These are phyloP conservation scores for Drosophila sulfurigaster DNA, from an alignment of 1,140 invertebrate species.

Conservation along the genomic window DNA sequence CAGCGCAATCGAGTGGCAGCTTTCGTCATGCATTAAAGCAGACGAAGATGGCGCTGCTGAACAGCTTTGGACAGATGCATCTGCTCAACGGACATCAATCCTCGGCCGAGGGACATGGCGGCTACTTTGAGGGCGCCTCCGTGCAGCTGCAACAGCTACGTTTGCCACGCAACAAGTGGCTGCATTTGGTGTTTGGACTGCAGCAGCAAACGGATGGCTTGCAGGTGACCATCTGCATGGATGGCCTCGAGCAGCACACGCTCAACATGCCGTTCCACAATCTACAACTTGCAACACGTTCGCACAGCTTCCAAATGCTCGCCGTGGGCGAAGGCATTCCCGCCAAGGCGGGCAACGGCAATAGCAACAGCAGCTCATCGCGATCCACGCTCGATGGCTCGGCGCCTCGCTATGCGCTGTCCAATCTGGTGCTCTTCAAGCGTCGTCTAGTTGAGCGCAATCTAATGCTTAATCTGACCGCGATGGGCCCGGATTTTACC, in stretches of 20 bases:
- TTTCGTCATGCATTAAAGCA: slow-evolving; percentile 76
- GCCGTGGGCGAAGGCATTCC: slow-evolving; percentile 68
- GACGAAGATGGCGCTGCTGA: slow-evolving; percentile 75
- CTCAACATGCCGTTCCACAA: slow-evolving; percentile 65
- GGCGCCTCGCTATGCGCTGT: slow-evolving; percentile 55
- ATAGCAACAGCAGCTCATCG: slow-evolving; percentile 57
- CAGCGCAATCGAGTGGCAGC: slow-evolving; percentile 38
- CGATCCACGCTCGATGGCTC: slow-evolving; percentile 63
- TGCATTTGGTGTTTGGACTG: slow-evolving; percentile 71
- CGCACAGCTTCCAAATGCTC: slow-evolving; percentile 71
- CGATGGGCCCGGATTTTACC: slow-evolving; percentile 81
- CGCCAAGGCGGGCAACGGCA: slow-evolving; percentile 20
- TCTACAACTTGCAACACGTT: slow-evolving; percentile 47
- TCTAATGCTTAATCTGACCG: slow-evolving; percentile 70
- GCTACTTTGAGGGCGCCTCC: slow-evolving; percentile 60
- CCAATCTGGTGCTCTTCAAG: slow-evolving; percentile 77
- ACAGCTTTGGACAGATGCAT: slow-evolving; percentile 80
- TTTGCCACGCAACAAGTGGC: slow-evolving; percentile 73
- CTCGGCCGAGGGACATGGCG: slow-evolving; percentile 21
- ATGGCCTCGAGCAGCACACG: slow-evolving; percentile 73
- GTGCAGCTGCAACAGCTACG: slow-evolving; percentile 65
- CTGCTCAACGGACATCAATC: slow-evolving; percentile 66
- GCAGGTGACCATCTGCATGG: slow-evolving; percentile 62
- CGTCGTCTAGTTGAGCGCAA: slow-evolving; percentile 51
- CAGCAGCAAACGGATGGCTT: slow-evolving; percentile 58